A percentile compares a stretch with the other conserved stretches of the same genome.
These are phyloP conservation scores for Anoplophora glabripennis DNA, from an alignment of 1,140 invertebrate genomes.

Conservation along the genomic window DNA sequence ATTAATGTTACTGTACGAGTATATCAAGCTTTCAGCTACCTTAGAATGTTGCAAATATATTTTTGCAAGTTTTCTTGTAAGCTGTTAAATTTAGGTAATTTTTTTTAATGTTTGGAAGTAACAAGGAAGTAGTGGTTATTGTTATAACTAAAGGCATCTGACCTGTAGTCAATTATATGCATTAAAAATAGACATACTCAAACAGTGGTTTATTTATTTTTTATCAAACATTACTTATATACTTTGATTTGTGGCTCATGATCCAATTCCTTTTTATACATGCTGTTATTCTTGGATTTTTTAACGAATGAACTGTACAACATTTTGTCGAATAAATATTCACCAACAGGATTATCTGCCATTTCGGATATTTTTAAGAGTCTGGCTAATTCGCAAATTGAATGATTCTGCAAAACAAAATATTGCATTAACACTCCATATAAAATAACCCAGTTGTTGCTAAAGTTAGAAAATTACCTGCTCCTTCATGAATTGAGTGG, in stretches of 20 bases:
- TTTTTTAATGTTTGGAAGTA: too few species aligned
- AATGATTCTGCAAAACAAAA: slow-evolving; percentile 31
- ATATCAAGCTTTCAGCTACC: too few species aligned
- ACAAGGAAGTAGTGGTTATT: too few species aligned
- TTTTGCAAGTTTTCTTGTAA: too few species aligned
- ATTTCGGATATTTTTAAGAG: slow-evolving; percentile 29
- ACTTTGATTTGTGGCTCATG: neutral
- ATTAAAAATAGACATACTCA: too few species aligned
- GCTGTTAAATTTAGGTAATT: too few species aligned
- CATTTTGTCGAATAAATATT: slow-evolving; percentile 40
- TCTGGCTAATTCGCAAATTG: slow-evolving; percentile 33
- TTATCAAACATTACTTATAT: slow-evolving; percentile 8
- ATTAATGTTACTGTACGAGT: too few species aligned
- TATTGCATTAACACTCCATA: neutral
- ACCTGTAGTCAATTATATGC: too few species aligned
- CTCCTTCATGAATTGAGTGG: slow-evolving; percentile 66
- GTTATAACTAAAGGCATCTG: too few species aligned
- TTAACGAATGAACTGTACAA: slow-evolving; percentile 30
- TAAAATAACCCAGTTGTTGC: neutral
- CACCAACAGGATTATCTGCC: slow-evolving; percentile 24
- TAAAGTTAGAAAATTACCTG: slow-evolving; percentile 54
- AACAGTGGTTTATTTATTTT: too few species aligned
- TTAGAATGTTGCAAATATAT: too few species aligned
- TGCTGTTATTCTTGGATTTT: slow-evolving; percentile 21
- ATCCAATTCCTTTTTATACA: slow-evolving; percentile 19